These are phyloP conservation scores for Mesocricetus auratus DNA, from an alignment of 2,113 vertebrate genomes.

Conservation along the genomic window DNA sequence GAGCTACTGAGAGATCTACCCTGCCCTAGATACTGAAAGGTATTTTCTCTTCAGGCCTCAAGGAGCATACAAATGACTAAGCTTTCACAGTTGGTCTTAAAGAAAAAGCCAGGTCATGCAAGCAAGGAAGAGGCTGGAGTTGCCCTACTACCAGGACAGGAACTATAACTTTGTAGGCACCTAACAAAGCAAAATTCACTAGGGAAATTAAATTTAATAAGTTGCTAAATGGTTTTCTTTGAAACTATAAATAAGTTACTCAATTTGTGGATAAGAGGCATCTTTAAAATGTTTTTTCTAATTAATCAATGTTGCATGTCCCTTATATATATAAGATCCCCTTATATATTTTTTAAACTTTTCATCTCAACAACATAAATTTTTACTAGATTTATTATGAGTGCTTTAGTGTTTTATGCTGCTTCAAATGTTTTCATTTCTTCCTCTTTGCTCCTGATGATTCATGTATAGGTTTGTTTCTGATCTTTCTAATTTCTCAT, in stretches of 20 bases:
- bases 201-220: neutral
- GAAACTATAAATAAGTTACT: neutral
- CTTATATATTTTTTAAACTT: neutral
- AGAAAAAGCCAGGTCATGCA: neutral
- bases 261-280: neutral
- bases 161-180: neutral
- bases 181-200: neutral
- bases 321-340: neutral
- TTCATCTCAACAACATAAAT: neutral
- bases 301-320: neutral
- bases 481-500: neutral
- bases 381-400: neutral
- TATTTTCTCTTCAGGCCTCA: neutral
- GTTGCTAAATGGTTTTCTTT: neutral
- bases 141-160: neutral
- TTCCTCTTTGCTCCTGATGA: neutral
- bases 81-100: neutral
- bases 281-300: neutral
- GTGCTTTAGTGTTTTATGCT: neutral
- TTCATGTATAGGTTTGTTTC: neutral
- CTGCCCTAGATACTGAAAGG: neutral
- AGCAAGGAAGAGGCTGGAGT: neutral
- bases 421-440: neutral
- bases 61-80: neutral
- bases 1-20: neutral